Conservation (phyloP, 2,797 vertebrate genomes). For the Crossoptilon crossoptilon region DNA sequence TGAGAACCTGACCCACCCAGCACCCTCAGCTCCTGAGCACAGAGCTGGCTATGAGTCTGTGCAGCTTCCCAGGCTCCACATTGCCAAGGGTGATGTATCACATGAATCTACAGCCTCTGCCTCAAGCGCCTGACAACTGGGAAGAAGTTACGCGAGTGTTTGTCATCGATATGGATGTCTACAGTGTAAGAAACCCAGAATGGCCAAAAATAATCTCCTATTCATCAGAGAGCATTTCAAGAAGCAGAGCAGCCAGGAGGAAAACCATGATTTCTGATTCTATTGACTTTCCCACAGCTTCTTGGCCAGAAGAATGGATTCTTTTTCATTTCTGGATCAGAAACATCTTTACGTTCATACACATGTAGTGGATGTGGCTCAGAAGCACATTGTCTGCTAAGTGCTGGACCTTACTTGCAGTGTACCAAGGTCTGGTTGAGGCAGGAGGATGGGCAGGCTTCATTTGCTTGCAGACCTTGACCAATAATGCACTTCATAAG, state of each 20-base stretch:
- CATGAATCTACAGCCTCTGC: neutral
- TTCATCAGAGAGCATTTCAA: slow-evolving; percentile 36
- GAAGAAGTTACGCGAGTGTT: slow-evolving; percentile 8
- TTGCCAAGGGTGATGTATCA: neutral
- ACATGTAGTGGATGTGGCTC: neutral
- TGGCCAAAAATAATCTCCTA: slow-evolving; percentile 25
- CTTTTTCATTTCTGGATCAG: neutral
- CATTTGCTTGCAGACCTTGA: neutral
- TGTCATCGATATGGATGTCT: slow-evolving; percentile 5
- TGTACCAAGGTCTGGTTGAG: neutral
- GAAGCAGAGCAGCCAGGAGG: neutral
- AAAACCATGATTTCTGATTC: slow-evolving; percentile 15
- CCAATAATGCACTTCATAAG: neutral
- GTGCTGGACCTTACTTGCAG: accelerated
- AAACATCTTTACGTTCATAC: neutral
- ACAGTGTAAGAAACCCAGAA: neutral
- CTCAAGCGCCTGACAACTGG: neutral
- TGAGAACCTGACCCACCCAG: neutral
- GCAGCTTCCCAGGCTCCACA: neutral
- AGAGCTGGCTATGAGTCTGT: neutral
- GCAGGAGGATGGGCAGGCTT: neutral
- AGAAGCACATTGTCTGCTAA: neutral
- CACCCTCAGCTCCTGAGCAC: neutral
- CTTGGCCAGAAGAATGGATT: neutral
- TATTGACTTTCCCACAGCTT: neutral